Evolutionary conservation across 2,888 invertebrate species (phyloP), one percentile per base, ranked within the genome.

Genomic region (Melanophora roralis): DNA sequence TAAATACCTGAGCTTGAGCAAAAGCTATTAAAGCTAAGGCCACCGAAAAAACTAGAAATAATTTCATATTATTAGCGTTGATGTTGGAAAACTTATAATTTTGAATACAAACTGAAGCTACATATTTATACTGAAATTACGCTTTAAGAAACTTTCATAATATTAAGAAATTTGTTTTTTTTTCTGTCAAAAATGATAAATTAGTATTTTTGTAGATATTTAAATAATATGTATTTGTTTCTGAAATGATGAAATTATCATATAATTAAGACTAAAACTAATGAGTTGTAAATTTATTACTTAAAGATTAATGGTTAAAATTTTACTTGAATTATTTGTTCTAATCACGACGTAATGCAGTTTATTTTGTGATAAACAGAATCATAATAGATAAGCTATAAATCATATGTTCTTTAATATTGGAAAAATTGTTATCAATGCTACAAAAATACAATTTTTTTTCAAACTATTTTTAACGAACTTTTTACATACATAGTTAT

Each of bases 1-100:
- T 27, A 5, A 27, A 5, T 62, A 72, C 71, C 71, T 72, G 60
- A 43, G 60, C 71, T 16, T 43, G 19, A 72, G 3, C 51, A 43
- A 72, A 36, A 32, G 71, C 51, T 43, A 72, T 5, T 9, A 62
- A 16, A 62, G 43, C 62, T 34, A 71, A 7, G 11, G 34, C 21
- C 14, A 60, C 53, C 21, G 53, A 51, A 12, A 53, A 23, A 36
- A 43, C n/a, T 8, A 62, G 8, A 45, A 34, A 43, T 19, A 60
- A 21, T 62, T 62, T 72, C 71, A 72, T 72, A 40, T 34, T 43
- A 21, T 32, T n/a, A 14, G 5, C 8, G 32, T 43, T 49, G 8
- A 11, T 49, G 8, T 19, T 53, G 1, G 4, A n/a, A 32, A 49
- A 51, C 6, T 12, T 7, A 16, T 1, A 32, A 11, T 51, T 59